phyloP scores from a whole-genome alignment of 2,797 vertebrate species.

The Ptychadena robeensis region DNA sequence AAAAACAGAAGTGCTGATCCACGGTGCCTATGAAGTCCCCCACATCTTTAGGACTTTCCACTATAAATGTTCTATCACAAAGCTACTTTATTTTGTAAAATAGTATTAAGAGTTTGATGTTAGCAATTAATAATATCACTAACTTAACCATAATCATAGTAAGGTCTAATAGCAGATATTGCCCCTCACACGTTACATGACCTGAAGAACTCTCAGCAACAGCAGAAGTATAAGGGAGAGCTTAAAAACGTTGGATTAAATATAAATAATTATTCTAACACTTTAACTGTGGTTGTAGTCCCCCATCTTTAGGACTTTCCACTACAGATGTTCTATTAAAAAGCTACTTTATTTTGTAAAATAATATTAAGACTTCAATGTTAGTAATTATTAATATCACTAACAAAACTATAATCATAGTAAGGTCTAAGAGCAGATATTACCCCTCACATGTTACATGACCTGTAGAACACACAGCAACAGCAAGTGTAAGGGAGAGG shows the following conservation, averaged over 20 bases:
- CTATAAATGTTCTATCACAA: too few species aligned
- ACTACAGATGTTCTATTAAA: too few species aligned
- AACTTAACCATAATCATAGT: too few species aligned
- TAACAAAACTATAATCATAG: too few species aligned
- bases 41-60: too few species aligned
- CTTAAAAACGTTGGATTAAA: not conserved
- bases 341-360: too few species aligned
- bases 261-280: constrained; percentile 2
- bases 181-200: not conserved
- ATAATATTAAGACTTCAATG: too few species aligned
- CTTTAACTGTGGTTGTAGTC: not conserved
- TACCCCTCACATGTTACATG: not conserved
- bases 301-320: too few species aligned
- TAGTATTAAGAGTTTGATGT: too few species aligned
- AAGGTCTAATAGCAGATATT: not conserved
- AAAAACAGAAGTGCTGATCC: too few species aligned
- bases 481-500: not conserved
- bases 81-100: too few species aligned
- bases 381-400: not conserved
- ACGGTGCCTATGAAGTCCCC: too few species aligned
- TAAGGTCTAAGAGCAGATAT: not conserved
- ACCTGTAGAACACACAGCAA: not conserved
- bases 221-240: not conserved
- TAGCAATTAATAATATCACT: not conserved
- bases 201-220: not conserved